A percentile compares a stretch with the other conserved stretches of the same genome.
Evolutionary conservation across 1,140 invertebrate species (phyloP).

Genomic region (Pseudachorutes palmiensis): DNA sequence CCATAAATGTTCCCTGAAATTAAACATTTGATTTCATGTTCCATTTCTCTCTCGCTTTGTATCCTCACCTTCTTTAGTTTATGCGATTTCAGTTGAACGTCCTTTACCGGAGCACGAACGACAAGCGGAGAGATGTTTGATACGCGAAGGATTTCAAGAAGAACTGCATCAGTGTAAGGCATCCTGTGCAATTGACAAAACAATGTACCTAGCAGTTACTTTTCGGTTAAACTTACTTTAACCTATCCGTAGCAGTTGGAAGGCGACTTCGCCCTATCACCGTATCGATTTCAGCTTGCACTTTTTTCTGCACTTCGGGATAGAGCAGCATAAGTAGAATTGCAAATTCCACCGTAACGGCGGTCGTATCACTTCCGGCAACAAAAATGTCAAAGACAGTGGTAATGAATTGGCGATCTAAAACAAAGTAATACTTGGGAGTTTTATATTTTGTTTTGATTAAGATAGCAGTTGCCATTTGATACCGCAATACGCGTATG

Average conservation of each 20-base stretch:
- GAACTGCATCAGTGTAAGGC: slow-evolving; percentile 29
- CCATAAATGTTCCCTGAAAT: slow-evolving; percentile 64
- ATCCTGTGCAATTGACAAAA: slow-evolving; percentile 13
- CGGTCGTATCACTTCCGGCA: slow-evolving; percentile 61
- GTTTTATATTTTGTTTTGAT: neutral
- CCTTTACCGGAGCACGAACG: slow-evolving; percentile 6
- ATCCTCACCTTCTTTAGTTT: slow-evolving; percentile 23
- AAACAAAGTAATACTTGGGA: neutral
- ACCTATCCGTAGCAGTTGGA: slow-evolving; percentile 48
- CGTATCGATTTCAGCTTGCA: slow-evolving; percentile 68
- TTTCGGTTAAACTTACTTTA: slow-evolving; percentile 11
- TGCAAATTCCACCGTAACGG: slow-evolving; percentile 61
- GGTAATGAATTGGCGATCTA: slow-evolving; percentile 26
- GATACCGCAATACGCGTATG: slow-evolving; percentile 1
- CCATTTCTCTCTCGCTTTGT: neutral
- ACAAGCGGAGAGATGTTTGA: slow-evolving; percentile 25
- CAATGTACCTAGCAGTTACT: neutral
- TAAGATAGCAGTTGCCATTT: neutral
- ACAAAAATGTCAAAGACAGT: slow-evolving; percentile 44
- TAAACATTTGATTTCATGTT: neutral
- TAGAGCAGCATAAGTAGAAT: slow-evolving; percentile 67
- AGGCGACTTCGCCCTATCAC: slow-evolving; percentile 59
- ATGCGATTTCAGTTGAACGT: slow-evolving; percentile 9
- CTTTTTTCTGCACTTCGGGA: slow-evolving; percentile 68
- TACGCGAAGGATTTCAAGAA: slow-evolving; percentile 27